A percentile compares a stretch with the other conserved stretches of the same genome.
phyloP scores from a whole-genome alignment of 2,113 vertebrate genomes.

The Puma concolor region DNA sequence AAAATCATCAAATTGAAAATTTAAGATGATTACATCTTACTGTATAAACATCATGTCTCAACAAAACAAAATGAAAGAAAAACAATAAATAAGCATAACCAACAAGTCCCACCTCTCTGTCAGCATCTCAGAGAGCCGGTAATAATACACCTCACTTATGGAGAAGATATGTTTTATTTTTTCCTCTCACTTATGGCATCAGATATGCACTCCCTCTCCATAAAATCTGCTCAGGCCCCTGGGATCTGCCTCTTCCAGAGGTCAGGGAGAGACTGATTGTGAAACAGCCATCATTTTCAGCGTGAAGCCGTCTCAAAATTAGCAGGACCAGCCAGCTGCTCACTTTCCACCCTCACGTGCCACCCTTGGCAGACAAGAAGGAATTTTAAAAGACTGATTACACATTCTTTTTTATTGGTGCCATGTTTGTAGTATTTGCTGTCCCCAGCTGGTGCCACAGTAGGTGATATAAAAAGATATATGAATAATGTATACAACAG shows the following conservation, averaged over 20 bases:
- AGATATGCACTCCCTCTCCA: background rate
- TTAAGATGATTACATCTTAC: background rate
- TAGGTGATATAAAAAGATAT: constrained; percentile 78
- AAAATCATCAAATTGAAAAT: background rate
- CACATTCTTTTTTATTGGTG: constrained; percentile 80
- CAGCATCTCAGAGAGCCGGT: background rate
- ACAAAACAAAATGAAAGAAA: background rate
- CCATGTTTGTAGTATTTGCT: constrained; percentile 81
- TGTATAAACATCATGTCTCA: background rate
- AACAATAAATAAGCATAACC: background rate
- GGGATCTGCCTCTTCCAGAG: background rate
- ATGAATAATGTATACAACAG: constrained; percentile 82
- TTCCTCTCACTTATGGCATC: background rate
- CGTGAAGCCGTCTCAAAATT: background rate
- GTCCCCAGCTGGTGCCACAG: constrained; percentile 79
- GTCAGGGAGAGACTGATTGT: background rate
- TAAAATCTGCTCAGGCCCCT: background rate
- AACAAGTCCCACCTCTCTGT: background rate
- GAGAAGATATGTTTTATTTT: background rate
- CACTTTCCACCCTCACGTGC: constrained; percentile 8
- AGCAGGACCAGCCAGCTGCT: constrained; percentile 32
- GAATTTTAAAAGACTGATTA: constrained; percentile 82
- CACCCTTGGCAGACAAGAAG: constrained; percentile 73
- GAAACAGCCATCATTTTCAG: background rate
- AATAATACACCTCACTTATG: background rate